These are phyloP conservation scores for Dryocosmus kuriphilus DNA, from an alignment of 2,888 invertebrate genomes.

Conservation along the genomic window DNA sequence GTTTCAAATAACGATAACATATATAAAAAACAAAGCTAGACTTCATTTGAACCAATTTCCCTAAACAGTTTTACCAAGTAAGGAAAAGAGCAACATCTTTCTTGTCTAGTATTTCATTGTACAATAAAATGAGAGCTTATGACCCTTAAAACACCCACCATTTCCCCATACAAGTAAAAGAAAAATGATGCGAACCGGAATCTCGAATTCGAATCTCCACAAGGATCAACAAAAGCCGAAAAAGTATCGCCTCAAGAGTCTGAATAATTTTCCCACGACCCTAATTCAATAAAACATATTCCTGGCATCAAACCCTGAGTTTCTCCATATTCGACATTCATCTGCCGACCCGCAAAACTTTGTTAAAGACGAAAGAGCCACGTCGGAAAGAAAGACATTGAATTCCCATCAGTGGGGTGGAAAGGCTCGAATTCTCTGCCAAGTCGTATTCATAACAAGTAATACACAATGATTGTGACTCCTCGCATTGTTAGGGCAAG, in stretches of 20 bases:
- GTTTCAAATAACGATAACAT: too few relatives aligned
- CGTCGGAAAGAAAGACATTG: neutral
- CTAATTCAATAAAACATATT: conserved; percentile 2
- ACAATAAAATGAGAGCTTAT: neutral
- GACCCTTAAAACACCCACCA: neutral
- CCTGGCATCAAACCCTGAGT: neutral
- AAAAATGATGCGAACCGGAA: conserved; percentile 1
- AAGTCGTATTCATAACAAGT: conserved; percentile 20
- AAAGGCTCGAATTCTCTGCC: conserved; percentile 10
- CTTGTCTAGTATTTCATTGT: too few relatives aligned
- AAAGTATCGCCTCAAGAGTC: neutral
- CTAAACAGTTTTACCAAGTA: neutral
- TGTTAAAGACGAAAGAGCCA: neutral
- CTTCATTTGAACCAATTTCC: too few relatives aligned
- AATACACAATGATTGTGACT: conserved; percentile 37
- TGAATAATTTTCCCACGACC: neutral
- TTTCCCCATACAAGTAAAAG: neutral
- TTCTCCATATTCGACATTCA: neutral
- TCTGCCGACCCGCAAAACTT: neutral
- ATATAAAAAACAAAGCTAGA: too few relatives aligned
- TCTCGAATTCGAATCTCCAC: neutral
- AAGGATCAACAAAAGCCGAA: conserved; percentile 14
- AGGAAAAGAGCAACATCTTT: neutral
- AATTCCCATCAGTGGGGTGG: neutral
- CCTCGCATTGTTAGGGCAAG: conserved; percentile 15